These are phyloP conservation scores for Clupea harengus DNA, from an alignment of 2,113 vertebrate species.

Conservation along the genomic window DNA sequence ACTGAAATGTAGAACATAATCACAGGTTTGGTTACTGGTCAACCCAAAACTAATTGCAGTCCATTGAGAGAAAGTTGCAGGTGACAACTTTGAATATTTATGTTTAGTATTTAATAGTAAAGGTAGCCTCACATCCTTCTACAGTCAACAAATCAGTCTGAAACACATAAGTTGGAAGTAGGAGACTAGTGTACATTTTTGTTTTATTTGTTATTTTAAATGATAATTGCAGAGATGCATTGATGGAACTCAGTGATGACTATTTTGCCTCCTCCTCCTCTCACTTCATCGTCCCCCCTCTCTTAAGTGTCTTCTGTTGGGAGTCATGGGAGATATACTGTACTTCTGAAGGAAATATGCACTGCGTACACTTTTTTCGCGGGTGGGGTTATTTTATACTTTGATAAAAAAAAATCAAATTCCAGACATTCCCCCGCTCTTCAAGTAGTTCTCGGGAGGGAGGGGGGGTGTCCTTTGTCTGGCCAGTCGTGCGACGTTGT, in stretches of 20 bases:
- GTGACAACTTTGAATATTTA: conserved; percentile 5
- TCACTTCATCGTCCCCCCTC: background rate
- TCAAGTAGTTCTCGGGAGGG: conserved; percentile 36
- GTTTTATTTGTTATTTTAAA: background rate
- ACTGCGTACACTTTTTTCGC: conserved; percentile 45
- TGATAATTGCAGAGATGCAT: background rate
- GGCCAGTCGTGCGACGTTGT: conserved; percentile 16
- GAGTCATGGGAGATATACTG: conserved; percentile 33
- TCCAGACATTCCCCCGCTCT: conserved; percentile 26
- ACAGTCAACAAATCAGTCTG: background rate
- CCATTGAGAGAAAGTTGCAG: background rate
- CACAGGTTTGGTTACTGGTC: background rate
- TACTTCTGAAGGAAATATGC: conserved; percentile 47
- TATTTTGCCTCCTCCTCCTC: background rate
- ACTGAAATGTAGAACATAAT: background rate
- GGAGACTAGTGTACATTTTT: background rate
- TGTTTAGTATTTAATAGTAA: background rate
- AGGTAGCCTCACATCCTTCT: background rate
- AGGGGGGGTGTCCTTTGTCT: conserved; percentile 20
- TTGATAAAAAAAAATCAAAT: background rate
- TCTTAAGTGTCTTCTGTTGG: conserved; percentile 16
- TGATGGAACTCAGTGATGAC: background rate
- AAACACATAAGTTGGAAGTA: background rate
- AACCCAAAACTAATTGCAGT: background rate
- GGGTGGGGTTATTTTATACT: conserved; percentile 30